Percentiles rank a stretch among this genome's conserved stretches.
Evolutionary conservation across 1,140 invertebrate genomes (phyloP).

Genomic region (Pseudoatta argentina): DNA sequence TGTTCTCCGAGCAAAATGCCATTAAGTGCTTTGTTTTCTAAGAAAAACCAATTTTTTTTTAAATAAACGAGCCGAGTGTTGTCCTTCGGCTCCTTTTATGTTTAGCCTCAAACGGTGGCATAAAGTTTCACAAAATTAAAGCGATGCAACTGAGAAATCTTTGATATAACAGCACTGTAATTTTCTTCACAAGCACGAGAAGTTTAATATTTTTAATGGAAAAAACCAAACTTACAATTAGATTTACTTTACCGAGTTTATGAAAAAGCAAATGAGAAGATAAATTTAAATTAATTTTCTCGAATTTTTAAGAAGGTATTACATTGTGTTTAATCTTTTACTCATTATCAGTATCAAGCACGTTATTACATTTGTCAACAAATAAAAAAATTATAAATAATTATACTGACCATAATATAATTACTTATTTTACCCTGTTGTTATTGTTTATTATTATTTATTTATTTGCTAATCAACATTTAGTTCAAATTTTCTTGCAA

Average conservation of each 20-base stretch:
- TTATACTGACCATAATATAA: constrained; percentile 25
- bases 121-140: constrained; percentile 11
- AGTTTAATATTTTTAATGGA: neutral
- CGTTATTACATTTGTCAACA: too few species aligned
- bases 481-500: neutral
- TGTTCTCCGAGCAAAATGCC: neutral
- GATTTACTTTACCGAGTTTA: neutral
- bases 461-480: neutral
- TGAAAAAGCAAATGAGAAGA: neutral
- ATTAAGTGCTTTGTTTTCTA: neutral
- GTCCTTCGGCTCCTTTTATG: neutral
- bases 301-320: neutral
- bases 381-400: too few species aligned
- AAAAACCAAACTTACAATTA: neutral
- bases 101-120: neutral
- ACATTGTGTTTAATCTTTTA: neutral
- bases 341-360: neutral
- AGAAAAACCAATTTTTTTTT: neutral
- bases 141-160: neutral
- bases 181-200: neutral
- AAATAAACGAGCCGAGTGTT: neutral
- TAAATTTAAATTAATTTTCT: constrained; percentile 10
- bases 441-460: neutral
- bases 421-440: neutral
- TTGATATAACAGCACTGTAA: neutral